Evolutionary conservation across 2,113 vertebrate species (phyloP).

Genomic region (Anolis carolinensis): DNA sequence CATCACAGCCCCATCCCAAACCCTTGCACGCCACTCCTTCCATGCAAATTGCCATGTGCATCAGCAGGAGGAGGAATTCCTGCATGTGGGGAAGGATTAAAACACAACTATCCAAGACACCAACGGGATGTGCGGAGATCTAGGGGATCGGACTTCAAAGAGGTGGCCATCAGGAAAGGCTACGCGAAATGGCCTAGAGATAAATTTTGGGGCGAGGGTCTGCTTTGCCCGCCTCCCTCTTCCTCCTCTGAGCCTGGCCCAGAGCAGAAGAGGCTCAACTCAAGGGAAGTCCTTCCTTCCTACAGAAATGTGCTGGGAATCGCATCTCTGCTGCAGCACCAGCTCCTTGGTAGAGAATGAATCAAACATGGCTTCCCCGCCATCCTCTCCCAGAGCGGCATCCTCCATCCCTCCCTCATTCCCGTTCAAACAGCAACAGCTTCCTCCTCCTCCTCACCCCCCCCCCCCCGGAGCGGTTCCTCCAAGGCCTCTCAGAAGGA

Average conservation of each 20-base stretch:
- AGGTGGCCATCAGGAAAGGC: no score
- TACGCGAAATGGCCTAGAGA: no score
- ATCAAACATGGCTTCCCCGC: slow-evolving; percentile 77
- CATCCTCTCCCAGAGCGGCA: slow-evolving; percentile 67
- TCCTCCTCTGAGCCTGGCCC: neutral
- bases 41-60: no score
- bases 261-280: slow-evolving; percentile 56
- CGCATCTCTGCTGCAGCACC: slow-evolving; percentile 60
- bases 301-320: slow-evolving; percentile 15
- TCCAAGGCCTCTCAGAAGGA: no score
- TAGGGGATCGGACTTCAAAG: no score
- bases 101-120: no score
- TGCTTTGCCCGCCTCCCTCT: neutral
- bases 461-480: neutral
- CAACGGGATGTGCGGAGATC: no score
- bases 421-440: slow-evolving; percentile 20
- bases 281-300: slow-evolving; percentile 42
- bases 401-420: slow-evolving; percentile 42
- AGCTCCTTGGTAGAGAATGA: slow-evolving; percentile 65
- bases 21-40: no score
- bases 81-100: no score
- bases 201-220: neutral
- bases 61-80: no score
- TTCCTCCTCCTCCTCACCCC: neutral
- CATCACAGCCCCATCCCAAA: neutral